Evolutionary conservation across 1,140 invertebrate species (phyloP).

Genomic region (Hylaeus volcanicus): DNA sequence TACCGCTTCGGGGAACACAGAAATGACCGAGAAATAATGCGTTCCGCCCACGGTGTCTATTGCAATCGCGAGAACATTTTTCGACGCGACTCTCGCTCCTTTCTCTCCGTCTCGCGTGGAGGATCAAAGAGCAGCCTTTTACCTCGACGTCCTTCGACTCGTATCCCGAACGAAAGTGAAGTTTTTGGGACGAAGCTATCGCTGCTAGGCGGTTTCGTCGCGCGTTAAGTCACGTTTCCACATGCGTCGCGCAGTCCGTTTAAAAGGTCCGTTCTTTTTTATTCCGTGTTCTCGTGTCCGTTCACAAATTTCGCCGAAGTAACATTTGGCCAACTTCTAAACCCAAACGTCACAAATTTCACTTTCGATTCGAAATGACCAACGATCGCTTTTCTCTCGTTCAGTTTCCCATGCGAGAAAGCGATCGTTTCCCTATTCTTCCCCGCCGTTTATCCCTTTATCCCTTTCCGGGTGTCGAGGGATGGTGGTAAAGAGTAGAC

Average conservation of each 20-base stretch:
- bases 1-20: slow-evolving; percentile 56
- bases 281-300: too few species aligned
- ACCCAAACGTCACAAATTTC: too few species aligned
- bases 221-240: background rate
- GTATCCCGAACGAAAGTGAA: slow-evolving; percentile 3
- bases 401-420: background rate
- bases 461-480: slow-evolving; percentile 48
- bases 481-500: background rate
- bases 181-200: background rate
- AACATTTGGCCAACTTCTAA: too few species aligned
- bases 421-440: slow-evolving; percentile 8
- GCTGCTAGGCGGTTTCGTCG: background rate
- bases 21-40: slow-evolving; percentile 46
- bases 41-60: slow-evolving; percentile 46
- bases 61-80: slow-evolving; percentile 29
- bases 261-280: too few species aligned
- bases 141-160: slow-evolving; percentile 34
- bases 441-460: background rate
- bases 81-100: background rate
- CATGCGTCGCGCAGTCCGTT: too few species aligned
- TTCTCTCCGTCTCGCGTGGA: background rate
- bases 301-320: too few species aligned
- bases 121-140: slow-evolving; percentile 44
- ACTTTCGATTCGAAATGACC: background rate
- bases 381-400: background rate